These are phyloP conservation scores for Triplophysa yarkandensis DNA, from an alignment of 2,797 vertebrate species.

Conservation along the genomic window DNA sequence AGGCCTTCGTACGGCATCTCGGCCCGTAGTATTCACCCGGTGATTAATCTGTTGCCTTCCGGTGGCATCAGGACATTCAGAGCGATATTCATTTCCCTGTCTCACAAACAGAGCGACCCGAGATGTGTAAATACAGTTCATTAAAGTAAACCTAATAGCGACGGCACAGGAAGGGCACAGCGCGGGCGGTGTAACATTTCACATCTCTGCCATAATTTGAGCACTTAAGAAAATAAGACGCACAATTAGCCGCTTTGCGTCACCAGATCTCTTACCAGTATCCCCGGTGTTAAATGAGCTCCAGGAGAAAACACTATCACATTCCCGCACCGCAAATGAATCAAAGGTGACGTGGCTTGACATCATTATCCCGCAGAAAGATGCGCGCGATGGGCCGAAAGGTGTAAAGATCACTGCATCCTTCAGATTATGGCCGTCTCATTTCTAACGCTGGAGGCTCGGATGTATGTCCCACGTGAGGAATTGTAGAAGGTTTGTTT, in stretches of 20 bases:
- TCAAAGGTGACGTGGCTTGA: constrained; percentile 12
- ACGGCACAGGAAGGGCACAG: constrained; percentile 43
- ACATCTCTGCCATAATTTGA: constrained; percentile 42
- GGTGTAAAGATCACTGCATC: not conserved
- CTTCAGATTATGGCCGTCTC: not conserved
- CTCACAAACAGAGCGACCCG: constrained; percentile 21
- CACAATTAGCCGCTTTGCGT: constrained; percentile 35
- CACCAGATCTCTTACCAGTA: constrained; percentile 32
- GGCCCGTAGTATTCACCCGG: not conserved
- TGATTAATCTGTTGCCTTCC: constrained; percentile 28
- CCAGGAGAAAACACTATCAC: constrained; percentile 31
- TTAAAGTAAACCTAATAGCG: constrained; percentile 28
- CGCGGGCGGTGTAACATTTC: constrained; percentile 37
- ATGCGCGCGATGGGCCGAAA: not conserved
- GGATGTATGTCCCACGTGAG: not conserved
- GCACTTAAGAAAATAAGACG: constrained; percentile 45
- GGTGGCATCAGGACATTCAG: not conserved
- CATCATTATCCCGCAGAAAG: constrained; percentile 18
- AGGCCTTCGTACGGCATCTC: not conserved
- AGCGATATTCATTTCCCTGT: constrained; percentile 26
- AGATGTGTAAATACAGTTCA: constrained; percentile 40
- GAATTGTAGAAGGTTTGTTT: not conserved
- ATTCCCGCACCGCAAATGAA: constrained; percentile 12
- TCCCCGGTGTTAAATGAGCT: constrained; percentile 15
- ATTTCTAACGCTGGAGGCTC: not conserved